Percentiles rank a stretch among this genome's conserved stretches.
phyloP scores from a whole-genome alignment of 2,113 vertebrate genomes.

The Lasiurus borealis region DNA sequence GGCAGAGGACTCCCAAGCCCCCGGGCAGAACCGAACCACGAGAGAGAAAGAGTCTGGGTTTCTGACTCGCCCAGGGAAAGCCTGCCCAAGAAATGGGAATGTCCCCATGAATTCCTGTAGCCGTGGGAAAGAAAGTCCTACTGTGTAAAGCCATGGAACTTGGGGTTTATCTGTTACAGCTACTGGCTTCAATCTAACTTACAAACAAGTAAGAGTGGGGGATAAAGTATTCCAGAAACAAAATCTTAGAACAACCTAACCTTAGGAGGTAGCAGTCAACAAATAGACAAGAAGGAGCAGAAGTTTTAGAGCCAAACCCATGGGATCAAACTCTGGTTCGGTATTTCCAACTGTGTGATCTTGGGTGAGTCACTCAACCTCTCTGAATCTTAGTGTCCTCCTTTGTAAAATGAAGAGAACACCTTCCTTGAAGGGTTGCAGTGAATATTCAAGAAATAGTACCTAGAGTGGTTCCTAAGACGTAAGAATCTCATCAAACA shows the following conservation, averaged over 20 bases:
- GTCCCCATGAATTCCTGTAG: rapidly evolving
- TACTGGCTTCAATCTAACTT: neutral
- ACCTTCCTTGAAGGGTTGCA: neutral
- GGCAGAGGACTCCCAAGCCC: neutral
- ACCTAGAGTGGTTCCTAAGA: neutral
- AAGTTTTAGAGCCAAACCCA: neutral
- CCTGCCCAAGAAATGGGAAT: neutral
- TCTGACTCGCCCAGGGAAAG: neutral
- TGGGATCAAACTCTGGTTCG: neutral
- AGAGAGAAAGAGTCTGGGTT: neutral
- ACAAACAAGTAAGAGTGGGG: neutral
- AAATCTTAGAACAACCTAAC: neutral
- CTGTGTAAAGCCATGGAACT: neutral
- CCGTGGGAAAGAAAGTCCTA: neutral
- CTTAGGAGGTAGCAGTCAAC: neutral
- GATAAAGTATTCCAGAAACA: neutral
- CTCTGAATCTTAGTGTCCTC: neutral
- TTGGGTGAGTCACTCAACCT: neutral
- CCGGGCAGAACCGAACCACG: neutral
- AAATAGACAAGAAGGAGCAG: neutral
- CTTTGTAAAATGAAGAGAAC: neutral
- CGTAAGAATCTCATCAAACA: neutral
- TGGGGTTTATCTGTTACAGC: neutral
- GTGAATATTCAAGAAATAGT: neutral
- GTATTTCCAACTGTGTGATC: neutral